Percentiles rank a stretch among this genome's conserved stretches.
Evolutionary conservation across 2,113 vertebrate species (phyloP).

Genomic region (Thalassoma bifasciatum): DNA sequence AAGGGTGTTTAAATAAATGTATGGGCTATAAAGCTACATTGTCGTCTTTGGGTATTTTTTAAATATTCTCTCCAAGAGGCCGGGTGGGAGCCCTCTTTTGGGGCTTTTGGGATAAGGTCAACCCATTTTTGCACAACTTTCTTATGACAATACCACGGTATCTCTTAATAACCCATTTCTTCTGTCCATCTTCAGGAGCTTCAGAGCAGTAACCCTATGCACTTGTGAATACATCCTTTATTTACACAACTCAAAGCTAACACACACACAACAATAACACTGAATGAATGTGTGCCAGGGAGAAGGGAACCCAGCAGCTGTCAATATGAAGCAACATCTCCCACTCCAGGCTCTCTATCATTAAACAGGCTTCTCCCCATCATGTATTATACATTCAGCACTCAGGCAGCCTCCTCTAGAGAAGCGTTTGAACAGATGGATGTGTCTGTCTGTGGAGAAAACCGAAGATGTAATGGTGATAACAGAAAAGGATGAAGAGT

Average conservation of each 20-base stretch:
- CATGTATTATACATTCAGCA: conserved; percentile 61
- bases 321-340: conserved; percentile 54
- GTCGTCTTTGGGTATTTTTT: no score
- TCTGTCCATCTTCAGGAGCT: neutral
- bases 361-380: conserved; percentile 48
- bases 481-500: conserved; percentile 12
- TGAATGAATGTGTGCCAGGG: conserved; percentile 32
- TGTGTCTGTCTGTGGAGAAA: conserved; percentile 26
- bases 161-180: neutral
- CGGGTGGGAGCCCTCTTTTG: no score
- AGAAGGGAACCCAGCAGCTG: conserved; percentile 26
- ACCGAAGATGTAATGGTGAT: conserved; percentile 24
- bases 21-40: no score
- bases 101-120: no score
- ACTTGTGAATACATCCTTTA: no score
- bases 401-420: conserved; percentile 40
- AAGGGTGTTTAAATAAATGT: no score
- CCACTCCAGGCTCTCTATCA: conserved; percentile 45
- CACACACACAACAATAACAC: conserved; percentile 11
- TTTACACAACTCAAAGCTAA: neutral
- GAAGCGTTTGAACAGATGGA: conserved; percentile 9
- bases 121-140: no score
- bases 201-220: no score
- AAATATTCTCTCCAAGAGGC: no score
- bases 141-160: neutral